Percentiles rank a stretch among this genome's conserved stretches.
Evolutionary conservation across 2,113 vertebrate genomes (phyloP).

Genomic region (Cichladusa arquata): DNA sequence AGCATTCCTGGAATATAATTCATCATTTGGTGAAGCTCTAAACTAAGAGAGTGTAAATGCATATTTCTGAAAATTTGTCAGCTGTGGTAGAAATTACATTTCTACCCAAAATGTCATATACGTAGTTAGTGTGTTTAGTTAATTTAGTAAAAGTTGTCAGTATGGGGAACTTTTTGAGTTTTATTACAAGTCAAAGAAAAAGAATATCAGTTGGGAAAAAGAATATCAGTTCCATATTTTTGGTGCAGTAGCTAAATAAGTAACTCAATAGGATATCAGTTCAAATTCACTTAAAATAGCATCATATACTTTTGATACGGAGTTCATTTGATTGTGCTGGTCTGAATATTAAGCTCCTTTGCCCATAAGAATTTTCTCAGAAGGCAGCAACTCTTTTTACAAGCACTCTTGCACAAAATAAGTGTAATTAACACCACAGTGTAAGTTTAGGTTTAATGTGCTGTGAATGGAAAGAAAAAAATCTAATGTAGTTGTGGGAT

Average conservation of each 20-base stretch:
- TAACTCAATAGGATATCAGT: not conserved
- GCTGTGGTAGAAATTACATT: not conserved
- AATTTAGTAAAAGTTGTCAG: not conserved
- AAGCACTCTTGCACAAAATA: not conserved
- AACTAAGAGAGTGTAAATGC: not conserved
- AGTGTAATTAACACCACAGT: not conserved
- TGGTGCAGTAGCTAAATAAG: not conserved
- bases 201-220: not conserved
- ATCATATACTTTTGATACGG: not conserved
- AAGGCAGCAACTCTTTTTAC: not conserved
- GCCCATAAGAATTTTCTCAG: not conserved
- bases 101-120: not conserved
- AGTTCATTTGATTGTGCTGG: not conserved
- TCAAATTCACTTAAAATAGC: not conserved
- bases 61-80: not conserved
- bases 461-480: not conserved
- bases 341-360: not conserved
- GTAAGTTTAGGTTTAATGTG: not conserved
- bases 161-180: fast-evolving
- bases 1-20: not conserved
- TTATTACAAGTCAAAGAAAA: not conserved
- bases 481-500: not conserved
- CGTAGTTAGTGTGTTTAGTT: not conserved
- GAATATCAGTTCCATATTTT: not conserved
- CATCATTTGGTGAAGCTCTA: not conserved